A percentile compares a stretch with the other conserved stretches of the same genome.
Evolutionary conservation across 2,888 invertebrate species (phyloP).

Genomic region (Sminthurinus aureus): DNA sequence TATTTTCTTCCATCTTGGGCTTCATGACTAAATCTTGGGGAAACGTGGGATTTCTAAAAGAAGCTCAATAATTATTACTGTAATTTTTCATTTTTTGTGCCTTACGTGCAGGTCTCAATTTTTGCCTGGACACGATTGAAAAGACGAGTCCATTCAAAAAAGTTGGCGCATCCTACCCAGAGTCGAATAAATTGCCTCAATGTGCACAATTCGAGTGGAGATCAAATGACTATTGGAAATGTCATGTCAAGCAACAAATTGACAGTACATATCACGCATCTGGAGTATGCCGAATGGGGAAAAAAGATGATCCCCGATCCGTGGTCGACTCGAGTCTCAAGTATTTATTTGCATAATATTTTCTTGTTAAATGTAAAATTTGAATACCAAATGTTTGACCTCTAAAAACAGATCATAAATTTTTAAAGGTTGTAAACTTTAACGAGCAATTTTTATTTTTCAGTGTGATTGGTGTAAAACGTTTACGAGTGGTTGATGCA

Average conservation of each 20-base stretch:
- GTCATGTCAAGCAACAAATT: background rate
- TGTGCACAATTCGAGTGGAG: background rate
- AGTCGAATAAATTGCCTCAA: background rate
- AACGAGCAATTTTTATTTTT: background rate
- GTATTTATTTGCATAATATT: background rate
- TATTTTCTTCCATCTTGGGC: background rate
- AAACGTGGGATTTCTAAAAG: no score
- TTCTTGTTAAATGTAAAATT: background rate
- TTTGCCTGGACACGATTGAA: background rate
- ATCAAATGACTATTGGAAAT: constrained; percentile 5
- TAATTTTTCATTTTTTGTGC: background rate
- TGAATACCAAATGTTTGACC: background rate
- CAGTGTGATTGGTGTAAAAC: background rate
- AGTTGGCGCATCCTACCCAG: background rate
- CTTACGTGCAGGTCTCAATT: background rate
- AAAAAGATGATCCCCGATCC: background rate
- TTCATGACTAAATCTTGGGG: no score
- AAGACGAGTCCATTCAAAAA: background rate
- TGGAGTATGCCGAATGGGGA: constrained; percentile 3
- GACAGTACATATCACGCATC: background rate
- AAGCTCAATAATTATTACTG: background rate
- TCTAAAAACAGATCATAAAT: background rate
- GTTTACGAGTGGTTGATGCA: background rate
- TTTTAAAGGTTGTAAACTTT: background rate
- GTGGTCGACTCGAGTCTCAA: constrained; percentile 6